Evolutionary conservation across 1,140 invertebrate species (phyloP).

Genomic region (Lysiphlebus fabarum): DNA sequence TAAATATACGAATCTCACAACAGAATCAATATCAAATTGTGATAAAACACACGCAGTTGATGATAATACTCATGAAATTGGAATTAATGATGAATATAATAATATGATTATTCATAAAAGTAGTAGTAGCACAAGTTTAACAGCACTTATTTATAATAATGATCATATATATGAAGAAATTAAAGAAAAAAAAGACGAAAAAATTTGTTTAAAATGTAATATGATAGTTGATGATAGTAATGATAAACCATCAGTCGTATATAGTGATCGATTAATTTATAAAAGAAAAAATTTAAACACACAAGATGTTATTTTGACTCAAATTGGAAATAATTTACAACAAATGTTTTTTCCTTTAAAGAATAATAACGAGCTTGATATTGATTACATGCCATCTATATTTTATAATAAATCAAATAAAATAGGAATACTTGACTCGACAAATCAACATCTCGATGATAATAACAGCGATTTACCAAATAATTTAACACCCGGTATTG

Average conservation of each 20-base stretch:
- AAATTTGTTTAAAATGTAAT: slow-evolving; percentile 30
- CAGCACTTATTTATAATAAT: not conserved
- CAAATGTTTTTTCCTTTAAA: slow-evolving; percentile 16
- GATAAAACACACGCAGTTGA: too few relatives aligned
- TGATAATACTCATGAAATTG: too few relatives aligned
- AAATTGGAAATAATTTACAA: slow-evolving; percentile 12
- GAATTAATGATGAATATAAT: too few relatives aligned
- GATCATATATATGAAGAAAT: slow-evolving; percentile 38
- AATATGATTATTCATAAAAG: too few relatives aligned
- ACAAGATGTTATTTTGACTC: slow-evolving; percentile 31
- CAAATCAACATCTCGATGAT: not conserved
- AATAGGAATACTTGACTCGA: slow-evolving; percentile 40
- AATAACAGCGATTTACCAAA: slow-evolving; percentile 30
- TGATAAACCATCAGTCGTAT: slow-evolving; percentile 40
- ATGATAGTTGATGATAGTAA: not conserved
- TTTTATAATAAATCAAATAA: slow-evolving; percentile 35
- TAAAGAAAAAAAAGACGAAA: not conserved
- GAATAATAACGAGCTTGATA: not conserved
- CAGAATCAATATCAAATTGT: too few relatives aligned
- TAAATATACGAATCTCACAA: too few relatives aligned
- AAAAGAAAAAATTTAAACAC: slow-evolving; percentile 33
- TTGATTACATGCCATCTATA: slow-evolving; percentile 40
- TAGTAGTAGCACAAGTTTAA: too few relatives aligned
- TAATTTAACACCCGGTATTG: slow-evolving; percentile 30
- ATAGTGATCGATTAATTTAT: slow-evolving; percentile 44